Evolutionary conservation across 2,113 vertebrate genomes (phyloP), one percentile per base, ranked within the genome.

Genomic region (Silurus glanis): DNA sequence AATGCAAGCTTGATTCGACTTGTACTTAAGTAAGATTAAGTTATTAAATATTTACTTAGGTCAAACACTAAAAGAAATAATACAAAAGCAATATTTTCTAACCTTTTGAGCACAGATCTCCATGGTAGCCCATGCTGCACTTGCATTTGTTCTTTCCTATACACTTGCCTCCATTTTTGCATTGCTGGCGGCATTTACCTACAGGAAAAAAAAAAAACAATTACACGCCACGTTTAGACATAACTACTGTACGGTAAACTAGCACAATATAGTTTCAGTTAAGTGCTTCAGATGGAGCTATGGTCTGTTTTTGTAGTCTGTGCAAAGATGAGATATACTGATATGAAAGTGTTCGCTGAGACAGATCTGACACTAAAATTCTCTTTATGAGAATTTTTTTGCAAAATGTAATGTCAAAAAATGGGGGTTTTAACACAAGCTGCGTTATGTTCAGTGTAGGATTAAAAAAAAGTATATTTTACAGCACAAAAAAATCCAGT

Each of bases 121-220:
- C 97, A 83, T 97, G 96, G 91, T 97, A 97, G 85, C 96, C 96
- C 91, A 97, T 97, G 91, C 94, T 94, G 78, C 97, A 97, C 91
- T 97, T 97, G 92, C 96, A 97, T 88, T 97, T 97, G 90, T 96
- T 97, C 92, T 91, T 96, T n/a, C 96, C 96, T 16, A 94, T 96
- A 91, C 97, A 97, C 94, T 95, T 97, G 67, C 97, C 97, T 92
- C 96, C 97, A 64, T 97, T 97, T 90, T 93, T 92, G 92, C 97
- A 97, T 13, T 95, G 93, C 80, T 97, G 96, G 13, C 93, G 94
- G 88, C 97, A 97, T 93, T 96, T 97, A 94, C 96, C 97, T 97
- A 88, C 64, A 91, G 90, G 45, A 13, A 72, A 76, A 69, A 45
- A 72, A 76, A 69, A 45, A 4, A n/a, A 28, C 13, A 64, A 21